These are phyloP conservation scores for Perccottus glenii DNA, from an alignment of 2,113 vertebrate genomes.

Conservation along the genomic window DNA sequence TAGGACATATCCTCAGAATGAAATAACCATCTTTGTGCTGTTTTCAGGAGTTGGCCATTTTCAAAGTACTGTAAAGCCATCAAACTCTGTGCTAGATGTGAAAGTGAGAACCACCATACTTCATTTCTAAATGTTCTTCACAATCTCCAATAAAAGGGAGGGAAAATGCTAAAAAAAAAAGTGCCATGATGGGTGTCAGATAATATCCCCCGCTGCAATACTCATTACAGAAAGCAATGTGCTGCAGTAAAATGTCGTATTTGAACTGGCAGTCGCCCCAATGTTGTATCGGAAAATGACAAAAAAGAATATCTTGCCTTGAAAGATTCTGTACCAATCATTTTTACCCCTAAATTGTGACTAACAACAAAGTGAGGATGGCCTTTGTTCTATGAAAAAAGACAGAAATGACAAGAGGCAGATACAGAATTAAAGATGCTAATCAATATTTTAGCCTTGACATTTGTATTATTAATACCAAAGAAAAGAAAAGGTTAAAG, in stretches of 20 bases:
- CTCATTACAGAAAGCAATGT: constrained; percentile 38
- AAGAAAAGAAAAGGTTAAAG: too few species aligned
- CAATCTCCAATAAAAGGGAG: constrained; percentile 14
- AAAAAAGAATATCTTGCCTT: constrained; percentile 22
- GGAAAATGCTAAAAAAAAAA: constrained; percentile 20
- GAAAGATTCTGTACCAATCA: constrained; percentile 24
- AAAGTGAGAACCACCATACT: not conserved
- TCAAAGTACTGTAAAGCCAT: constrained; percentile 16
- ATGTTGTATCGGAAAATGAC: constrained; percentile 22
- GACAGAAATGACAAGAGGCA: constrained; percentile 1
- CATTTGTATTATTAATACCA: constrained; percentile 64
- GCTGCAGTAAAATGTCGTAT: constrained; percentile 32
- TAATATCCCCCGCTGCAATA: constrained; percentile 46
- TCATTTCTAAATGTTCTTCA: constrained; percentile 15
- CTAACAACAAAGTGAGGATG: constrained; percentile 5
- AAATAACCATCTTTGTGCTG: too few species aligned
- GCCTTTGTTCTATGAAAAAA: not conserved
- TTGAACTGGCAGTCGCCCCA: constrained; percentile 23
- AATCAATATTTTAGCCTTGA: constrained; percentile 66
- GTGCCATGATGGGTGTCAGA: constrained; percentile 17
- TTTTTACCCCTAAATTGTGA: constrained; percentile 38
- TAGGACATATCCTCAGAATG: too few species aligned
- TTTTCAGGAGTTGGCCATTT: not conserved
- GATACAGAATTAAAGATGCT: constrained; percentile 7
- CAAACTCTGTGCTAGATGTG: constrained; percentile 17